Percentiles rank a stretch among this genome's conserved stretches.
Evolutionary conservation across 1,140 invertebrate species (phyloP).

Genomic region (Pseudoatta argentina): DNA sequence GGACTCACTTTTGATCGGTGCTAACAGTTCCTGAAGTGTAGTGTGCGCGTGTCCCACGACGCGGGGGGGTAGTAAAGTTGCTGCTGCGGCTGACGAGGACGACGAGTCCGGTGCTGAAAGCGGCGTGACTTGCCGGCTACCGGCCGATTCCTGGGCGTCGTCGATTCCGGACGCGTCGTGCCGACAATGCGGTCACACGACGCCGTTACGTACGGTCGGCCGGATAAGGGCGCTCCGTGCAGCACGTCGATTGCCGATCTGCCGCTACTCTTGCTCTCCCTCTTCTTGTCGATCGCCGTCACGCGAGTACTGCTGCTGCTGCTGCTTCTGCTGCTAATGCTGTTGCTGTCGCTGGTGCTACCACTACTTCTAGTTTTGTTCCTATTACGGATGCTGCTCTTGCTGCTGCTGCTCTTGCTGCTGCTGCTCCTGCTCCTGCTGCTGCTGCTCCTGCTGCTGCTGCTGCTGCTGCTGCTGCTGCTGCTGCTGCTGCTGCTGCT

Average conservation of each 20-base stretch:
- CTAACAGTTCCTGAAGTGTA: conserved; percentile 85
- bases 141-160: conserved; percentile 69
- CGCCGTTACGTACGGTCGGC: conserved; percentile 84
- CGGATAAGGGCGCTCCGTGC: conserved; percentile 83
- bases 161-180: conserved; percentile 74
- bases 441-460: background rate
- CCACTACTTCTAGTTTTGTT: background rate
- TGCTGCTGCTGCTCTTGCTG: conserved; percentile 51
- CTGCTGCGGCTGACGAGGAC: conserved; percentile 73
- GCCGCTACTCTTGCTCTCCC: conserved; percentile 66
- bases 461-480: conserved; percentile 42
- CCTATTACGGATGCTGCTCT: conserved; percentile 8
- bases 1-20: conserved; percentile 82
- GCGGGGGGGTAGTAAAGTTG: conserved; percentile 69
- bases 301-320: conserved; percentile 57
- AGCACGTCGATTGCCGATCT: conserved; percentile 77
- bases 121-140: conserved; percentile 72
- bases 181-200: conserved; percentile 70
- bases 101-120: conserved; percentile 68
- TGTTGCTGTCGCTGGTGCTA: background rate
- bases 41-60: conserved; percentile 83
- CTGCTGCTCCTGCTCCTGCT: conserved; percentile 42
- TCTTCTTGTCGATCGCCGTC: conserved; percentile 71
- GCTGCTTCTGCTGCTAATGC: conserved; percentile 36
- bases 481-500: conserved; percentile 44